Conservation (phyloP, 2,113 vertebrate species). For the Thermophis baileyi region DNA sequence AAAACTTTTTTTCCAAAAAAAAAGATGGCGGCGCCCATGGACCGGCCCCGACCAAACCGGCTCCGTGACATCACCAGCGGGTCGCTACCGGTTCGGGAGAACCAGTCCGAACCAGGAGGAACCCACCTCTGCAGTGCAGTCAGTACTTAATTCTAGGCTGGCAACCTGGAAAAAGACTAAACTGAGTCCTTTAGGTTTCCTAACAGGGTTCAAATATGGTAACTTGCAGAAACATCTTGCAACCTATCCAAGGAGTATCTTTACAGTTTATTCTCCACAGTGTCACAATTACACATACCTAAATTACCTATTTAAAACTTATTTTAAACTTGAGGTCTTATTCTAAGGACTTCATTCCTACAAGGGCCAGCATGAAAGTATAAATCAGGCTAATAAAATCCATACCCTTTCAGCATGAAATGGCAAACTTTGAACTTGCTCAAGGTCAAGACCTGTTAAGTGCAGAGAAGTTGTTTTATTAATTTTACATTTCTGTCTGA, state of each 20-base stretch:
- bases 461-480: not conserved
- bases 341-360: not conserved
- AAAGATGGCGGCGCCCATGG: no score
- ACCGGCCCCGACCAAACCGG: no score
- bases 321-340: not conserved
- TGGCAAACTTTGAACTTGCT: not conserved
- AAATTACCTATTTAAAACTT: not conserved
- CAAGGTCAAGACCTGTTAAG: not conserved
- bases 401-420: not conserved
- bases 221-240: not conserved
- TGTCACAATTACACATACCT: not conserved
- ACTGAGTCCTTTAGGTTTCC: not conserved
- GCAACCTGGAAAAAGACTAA: not conserved
- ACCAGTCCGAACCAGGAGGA: no score
- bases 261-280: not conserved
- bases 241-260: not conserved
- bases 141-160: not conserved
- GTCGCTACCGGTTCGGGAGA: no score
- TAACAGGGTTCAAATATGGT: not conserved
- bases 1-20: no score
- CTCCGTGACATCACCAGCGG: no score
- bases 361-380: not conserved
- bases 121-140: no score
- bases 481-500: not conserved
- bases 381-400: not conserved